A percentile compares a stretch with the other conserved stretches of the same genome.
phyloP scores from a whole-genome alignment of 2,797 vertebrate genomes.

The Chrysocyon brachyurus region DNA sequence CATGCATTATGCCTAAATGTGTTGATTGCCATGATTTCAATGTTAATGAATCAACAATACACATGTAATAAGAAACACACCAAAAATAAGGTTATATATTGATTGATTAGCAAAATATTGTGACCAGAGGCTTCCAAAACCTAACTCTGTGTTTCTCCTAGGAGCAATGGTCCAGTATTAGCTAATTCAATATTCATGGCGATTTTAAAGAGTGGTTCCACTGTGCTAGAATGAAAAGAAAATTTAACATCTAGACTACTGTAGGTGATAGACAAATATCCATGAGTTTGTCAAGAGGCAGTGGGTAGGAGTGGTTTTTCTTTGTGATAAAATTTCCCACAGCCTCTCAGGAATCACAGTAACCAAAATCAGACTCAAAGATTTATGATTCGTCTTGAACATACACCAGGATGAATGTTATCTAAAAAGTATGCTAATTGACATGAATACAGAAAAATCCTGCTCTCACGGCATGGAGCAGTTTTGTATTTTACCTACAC shows the following conservation, averaged over 20 bases:
- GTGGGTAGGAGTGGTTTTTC: background rate
- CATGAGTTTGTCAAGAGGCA: constrained; percentile 20
- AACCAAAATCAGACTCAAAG: background rate
- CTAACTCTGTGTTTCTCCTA: background rate
- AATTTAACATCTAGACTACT: background rate
- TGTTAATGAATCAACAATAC: background rate
- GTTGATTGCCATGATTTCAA: background rate
- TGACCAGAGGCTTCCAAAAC: background rate
- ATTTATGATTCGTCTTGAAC: background rate
- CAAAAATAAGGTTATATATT: background rate
- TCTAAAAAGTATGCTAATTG: background rate
- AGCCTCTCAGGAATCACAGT: background rate
- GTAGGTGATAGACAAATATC: background rate
- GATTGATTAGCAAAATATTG: background rate
- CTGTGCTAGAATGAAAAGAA: background rate
- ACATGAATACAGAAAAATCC: background rate
- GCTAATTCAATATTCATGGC: background rate
- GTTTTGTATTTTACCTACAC: background rate
- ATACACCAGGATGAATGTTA: background rate
- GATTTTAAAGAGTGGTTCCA: background rate
- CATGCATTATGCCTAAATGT: background rate
- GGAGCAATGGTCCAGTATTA: background rate
- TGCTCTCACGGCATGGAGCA: background rate
- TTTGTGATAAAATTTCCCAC: background rate
- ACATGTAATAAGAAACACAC: background rate